Conservation (phyloP, 2,113 vertebrate species). For the Oreochromis tanganicae region DNA sequence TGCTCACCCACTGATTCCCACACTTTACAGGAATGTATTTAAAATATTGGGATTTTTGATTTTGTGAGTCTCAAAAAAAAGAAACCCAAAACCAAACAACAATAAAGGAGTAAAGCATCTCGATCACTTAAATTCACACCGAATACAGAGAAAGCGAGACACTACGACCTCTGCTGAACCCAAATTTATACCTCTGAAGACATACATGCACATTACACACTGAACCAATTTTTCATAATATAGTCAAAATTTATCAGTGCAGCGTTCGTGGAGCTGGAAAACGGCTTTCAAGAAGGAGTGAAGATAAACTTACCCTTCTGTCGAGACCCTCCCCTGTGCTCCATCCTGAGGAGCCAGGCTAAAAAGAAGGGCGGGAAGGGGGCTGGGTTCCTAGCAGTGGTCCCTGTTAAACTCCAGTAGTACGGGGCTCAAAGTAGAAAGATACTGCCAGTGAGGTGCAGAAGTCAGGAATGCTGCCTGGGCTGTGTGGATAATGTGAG, state of each 20-base stretch:
- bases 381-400: constrained; percentile 44
- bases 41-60: not conserved
- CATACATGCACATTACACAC: not conserved
- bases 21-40: not conserved
- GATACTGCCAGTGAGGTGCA: constrained; percentile 34
- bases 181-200: not conserved
- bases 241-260: not conserved
- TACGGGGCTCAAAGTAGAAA: constrained; percentile 18
- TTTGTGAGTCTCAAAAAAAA: not conserved
- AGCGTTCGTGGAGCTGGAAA: not conserved
- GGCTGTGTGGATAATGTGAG: constrained; percentile 58
- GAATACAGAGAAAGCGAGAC: not conserved
- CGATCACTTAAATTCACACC: not conserved
- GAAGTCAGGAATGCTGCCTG: constrained; percentile 50
- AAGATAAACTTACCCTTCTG: constrained; percentile 67
- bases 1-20: not conserved
- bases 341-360: constrained; percentile 66
- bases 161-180: not conserved
- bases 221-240: not conserved
- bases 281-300: not conserved
- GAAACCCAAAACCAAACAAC: not conserved
- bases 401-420: constrained; percentile 47
- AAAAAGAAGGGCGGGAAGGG: constrained; percentile 26
- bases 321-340: constrained; percentile 66
- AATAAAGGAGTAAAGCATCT: not conserved